These are phyloP conservation scores for Pseudolycoriella hygida DNA, from an alignment of 2,888 invertebrate genomes.

Conservation along the genomic window DNA sequence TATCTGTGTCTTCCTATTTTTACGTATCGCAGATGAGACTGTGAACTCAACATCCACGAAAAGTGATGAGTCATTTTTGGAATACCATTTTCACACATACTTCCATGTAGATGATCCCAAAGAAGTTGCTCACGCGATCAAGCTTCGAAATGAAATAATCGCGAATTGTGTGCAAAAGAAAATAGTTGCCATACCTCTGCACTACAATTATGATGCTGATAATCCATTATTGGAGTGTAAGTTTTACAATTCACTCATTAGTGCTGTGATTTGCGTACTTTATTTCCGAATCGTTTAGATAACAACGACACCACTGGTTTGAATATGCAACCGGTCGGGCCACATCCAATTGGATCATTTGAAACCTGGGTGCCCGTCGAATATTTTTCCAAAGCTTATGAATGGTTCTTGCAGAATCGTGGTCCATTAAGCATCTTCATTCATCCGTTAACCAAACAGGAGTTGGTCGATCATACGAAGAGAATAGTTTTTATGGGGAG, in stretches of 20 bases:
- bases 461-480: conserved; percentile 4
- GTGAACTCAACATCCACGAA: too few species aligned
- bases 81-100: conserved; percentile 6
- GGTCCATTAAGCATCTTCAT: conserved; percentile 1
- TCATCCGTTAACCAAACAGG: conserved; percentile 4
- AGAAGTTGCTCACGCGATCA: conserved; percentile 4
- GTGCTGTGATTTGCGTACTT: background rate
- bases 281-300: background rate
- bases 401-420: conserved; percentile 3
- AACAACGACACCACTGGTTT: conserved; percentile 3
- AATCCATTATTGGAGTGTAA: conserved; percentile 3
- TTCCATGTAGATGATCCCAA: conserved; percentile 4
- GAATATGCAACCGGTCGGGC: conserved; percentile 6
- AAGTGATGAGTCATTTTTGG: conserved; percentile 1
- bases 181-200: conserved; percentile 4
- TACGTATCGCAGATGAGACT: too few species aligned
- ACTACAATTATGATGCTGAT: conserved; percentile 4
- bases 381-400: conserved; percentile 4
- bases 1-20: too few species aligned
- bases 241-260: background rate
- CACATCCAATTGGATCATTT: conserved; percentile 5
- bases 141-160: conserved; percentile 5
- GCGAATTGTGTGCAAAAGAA: conserved; percentile 4
- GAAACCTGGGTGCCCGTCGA: conserved; percentile 5
- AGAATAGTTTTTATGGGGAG: conserved; percentile 4